These are phyloP conservation scores for Hemicordylus capensis DNA, from an alignment of 2,113 vertebrate species.

Conservation along the genomic window DNA sequence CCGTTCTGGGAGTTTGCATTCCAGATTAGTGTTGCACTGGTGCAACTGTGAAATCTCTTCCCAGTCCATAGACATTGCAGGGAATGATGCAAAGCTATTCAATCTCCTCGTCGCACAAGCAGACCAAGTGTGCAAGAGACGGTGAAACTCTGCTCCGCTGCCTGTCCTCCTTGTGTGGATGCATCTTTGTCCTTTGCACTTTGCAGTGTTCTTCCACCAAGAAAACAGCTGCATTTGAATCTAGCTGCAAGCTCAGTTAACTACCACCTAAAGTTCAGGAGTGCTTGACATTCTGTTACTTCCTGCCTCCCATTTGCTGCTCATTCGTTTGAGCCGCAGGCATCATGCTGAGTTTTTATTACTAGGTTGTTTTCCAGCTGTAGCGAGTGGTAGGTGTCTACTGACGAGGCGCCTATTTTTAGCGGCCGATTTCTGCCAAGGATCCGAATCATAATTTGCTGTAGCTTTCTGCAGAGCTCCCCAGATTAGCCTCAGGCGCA, in stretches of 20 bases:
- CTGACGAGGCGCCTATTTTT: constrained; percentile 3
- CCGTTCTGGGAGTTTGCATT: too few relatives aligned
- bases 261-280: neutral
- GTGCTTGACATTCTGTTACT: neutral
- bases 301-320: neutral
- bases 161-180: too few relatives aligned
- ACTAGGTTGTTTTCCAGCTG: neutral
- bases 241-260: neutral
- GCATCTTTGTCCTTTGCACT: too few relatives aligned
- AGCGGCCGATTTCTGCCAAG: neutral
- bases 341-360: neutral
- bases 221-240: neutral
- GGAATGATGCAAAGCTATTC: too few relatives aligned
- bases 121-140: too few relatives aligned
- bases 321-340: neutral
- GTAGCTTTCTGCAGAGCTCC: neutral
- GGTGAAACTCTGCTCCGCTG: too few relatives aligned
- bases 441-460: neutral
- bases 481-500: neutral
- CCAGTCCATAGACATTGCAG: too few relatives aligned
- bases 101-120: too few relatives aligned
- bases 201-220: too few relatives aligned
- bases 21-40: too few relatives aligned
- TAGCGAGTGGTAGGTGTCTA: neutral
- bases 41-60: too few relatives aligned